These are phyloP conservation scores for Zygogramma bicolorata DNA, from an alignment of 2,888 invertebrate species.

Conservation along the genomic window DNA sequence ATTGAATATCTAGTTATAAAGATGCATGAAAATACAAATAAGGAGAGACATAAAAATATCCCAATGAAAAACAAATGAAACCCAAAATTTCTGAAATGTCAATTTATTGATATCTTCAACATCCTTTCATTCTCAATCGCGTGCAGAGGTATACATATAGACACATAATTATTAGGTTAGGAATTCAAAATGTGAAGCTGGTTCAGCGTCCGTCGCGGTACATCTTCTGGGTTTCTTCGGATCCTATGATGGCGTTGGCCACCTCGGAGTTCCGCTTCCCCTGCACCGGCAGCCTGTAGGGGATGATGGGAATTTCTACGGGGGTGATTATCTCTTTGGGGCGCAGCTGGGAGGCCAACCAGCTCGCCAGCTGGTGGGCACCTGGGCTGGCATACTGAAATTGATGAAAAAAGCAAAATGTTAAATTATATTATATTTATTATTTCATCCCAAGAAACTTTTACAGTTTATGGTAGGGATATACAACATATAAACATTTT, in stretches of 20 bases:
- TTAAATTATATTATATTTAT: too few species aligned
- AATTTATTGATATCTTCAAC: slow-evolving; percentile 19
- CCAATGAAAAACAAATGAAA: not conserved
- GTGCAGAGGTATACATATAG: slow-evolving; percentile 15
- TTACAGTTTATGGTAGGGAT: too few species aligned
- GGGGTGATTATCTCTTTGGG: slow-evolving; percentile 55
- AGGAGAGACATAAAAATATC: not conserved
- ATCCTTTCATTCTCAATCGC: slow-evolving; percentile 32
- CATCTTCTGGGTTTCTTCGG: slow-evolving; percentile 61
- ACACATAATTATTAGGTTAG: slow-evolving; percentile 8
- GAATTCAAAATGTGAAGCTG: slow-evolving; percentile 18
- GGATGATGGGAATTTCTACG: slow-evolving; percentile 54
- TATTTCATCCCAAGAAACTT: not conserved
- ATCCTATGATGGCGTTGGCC: slow-evolving; percentile 60
- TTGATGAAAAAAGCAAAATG: too few species aligned
- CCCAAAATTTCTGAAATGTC: not conserved
- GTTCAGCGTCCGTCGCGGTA: slow-evolving; percentile 57
- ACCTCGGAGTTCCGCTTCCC: slow-evolving; percentile 62
- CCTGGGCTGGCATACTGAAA: slow-evolving; percentile 57
- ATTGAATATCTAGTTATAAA: too few species aligned
- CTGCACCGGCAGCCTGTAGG: slow-evolving; percentile 56
- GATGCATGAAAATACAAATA: too few species aligned
- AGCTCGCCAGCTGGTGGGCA: slow-evolving; percentile 62
- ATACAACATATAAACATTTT: too few species aligned
- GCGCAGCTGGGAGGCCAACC: slow-evolving; percentile 59